Conservation (phyloP, 2,113 vertebrate genomes). For the Shinisaurus crocodilurus region DNA sequence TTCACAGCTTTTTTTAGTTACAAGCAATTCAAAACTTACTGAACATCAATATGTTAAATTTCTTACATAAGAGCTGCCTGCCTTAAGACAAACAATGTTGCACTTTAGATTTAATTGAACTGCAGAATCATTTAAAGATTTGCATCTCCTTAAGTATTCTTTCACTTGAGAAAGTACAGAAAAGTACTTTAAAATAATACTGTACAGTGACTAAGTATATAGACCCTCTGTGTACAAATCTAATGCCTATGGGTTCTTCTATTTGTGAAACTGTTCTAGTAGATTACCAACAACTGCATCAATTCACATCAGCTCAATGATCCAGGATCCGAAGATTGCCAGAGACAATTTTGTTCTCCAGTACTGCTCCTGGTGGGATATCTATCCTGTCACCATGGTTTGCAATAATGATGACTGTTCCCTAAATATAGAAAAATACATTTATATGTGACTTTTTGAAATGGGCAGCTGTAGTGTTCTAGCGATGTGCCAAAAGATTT, state of each 20-base stretch:
- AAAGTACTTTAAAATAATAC: slow-evolving; percentile 77
- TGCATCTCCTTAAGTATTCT: slow-evolving; percentile 61
- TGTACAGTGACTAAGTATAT: slow-evolving; percentile 70
- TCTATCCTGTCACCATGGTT: slow-evolving; percentile 98
- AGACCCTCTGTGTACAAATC: slow-evolving; percentile 71
- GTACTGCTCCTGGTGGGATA: slow-evolving; percentile 93
- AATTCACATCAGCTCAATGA: slow-evolving; percentile 80
- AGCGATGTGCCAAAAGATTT: not conserved
- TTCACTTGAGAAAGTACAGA: slow-evolving; percentile 75
- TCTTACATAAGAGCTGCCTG: slow-evolving; percentile 71
- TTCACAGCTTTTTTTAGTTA: slow-evolving; percentile 77
- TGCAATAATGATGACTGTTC: slow-evolving; percentile 98
- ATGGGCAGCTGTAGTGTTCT: not conserved
- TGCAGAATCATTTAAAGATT: slow-evolving; percentile 69
- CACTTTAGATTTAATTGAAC: slow-evolving; percentile 78
- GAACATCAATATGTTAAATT: slow-evolving; percentile 61
- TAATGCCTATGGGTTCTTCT: slow-evolving; percentile 71
- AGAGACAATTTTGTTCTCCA: slow-evolving; percentile 99
- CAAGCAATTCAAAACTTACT: slow-evolving; percentile 70
- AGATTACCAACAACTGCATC: slow-evolving; percentile 35
- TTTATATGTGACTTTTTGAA: not conserved
- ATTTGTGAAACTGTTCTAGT: slow-evolving; percentile 26
- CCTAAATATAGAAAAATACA: slow-evolving; percentile 76
- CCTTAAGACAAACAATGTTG: slow-evolving; percentile 79
- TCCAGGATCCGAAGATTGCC: slow-evolving; percentile 98